Base-by-base conservation (phyloP, 2,888 invertebrate genomes). In the Ceraclea dissimilis region DNA sequence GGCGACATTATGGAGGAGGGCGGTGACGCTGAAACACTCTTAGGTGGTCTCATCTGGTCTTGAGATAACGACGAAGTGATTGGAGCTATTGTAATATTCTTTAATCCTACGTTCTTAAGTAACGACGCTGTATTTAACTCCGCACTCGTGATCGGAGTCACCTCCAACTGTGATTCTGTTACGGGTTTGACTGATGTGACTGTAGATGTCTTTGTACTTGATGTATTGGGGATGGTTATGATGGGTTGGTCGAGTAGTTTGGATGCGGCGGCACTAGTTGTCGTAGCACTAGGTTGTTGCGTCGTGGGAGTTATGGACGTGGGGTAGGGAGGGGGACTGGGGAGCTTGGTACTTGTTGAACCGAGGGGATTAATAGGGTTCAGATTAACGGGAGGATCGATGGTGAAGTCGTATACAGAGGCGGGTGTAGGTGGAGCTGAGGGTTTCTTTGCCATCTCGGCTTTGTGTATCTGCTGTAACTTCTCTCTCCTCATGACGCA, bases 401-500 rank as follows among this genome's bases (percentile, higher is more conserved):
- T 18, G 16, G 49, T 49, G 8, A 49, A 49, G 2, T 49, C 49
- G 19, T 46, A 46, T 2, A 20, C 11, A 11, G 46, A 46, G 18
- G 46, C 8, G 5, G 21, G 19, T 8, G 16, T 4, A 4, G 50
- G 33, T 31, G 31, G 13, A 19, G 33, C 18, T 13, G 66, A 20
- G 1, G 70, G 64, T 57, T 70, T 69, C 63, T 74, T 73, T 0
- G 70, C 65, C 18, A 74, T 63, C 18, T 57, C 55, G 6, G 58
- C 71, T 66, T 80, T 80, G 52, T 80, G 79, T 22, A 84, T 74
- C 31, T 81, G 80, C 64, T 83, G 78, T 2, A 85, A 71, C 60
- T 84, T 82, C 67, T 85, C 86, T 1, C 84, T 74, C 5, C 86
- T 76, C 69, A 86, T 79, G 55, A 85, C 79, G 69, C 86, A 86